Conservation (phyloP, 1,140 invertebrate species). For the Caenorhabditis brenneri region DNA sequence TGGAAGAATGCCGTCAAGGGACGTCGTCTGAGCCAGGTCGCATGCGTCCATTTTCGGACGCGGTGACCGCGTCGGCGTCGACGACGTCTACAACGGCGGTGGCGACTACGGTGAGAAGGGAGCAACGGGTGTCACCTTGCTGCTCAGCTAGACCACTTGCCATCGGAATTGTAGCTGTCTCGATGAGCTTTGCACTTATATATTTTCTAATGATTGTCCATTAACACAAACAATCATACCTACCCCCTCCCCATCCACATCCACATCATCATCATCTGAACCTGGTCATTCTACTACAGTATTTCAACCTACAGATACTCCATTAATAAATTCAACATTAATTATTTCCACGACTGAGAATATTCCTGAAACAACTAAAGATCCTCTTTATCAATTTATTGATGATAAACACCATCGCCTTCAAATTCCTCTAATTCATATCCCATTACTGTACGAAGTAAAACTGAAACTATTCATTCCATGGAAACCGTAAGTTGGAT, state of each 20-base stretch:
- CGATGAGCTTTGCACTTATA: constrained; percentile 33
- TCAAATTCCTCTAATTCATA: constrained; percentile 42
- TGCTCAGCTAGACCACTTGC: constrained; percentile 13
- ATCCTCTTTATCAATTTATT: constrained; percentile 3
- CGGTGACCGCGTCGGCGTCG: constrained; percentile 8
- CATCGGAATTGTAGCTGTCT: constrained; percentile 19
- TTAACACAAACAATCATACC: neutral
- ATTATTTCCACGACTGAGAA: neutral
- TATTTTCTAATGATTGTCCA: constrained; percentile 34
- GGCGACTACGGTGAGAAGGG: neutral
- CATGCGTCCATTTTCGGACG: constrained; percentile 37
- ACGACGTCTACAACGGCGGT: neutral
- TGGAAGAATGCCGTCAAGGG: constrained; percentile 33
- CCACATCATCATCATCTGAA: neutral
- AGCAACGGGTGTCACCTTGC: neutral
- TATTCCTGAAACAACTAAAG: neutral
- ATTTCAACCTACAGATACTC: neutral
- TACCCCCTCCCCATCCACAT: neutral
- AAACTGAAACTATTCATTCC: constrained; percentile 33
- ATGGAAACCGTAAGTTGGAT: constrained; percentile 29
- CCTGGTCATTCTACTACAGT: neutral
- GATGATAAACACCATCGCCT: constrained; percentile 27
- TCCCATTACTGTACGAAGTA: constrained; percentile 46
- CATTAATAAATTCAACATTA: neutral
- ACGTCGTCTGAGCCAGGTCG: neutral